Conservation (phyloP, 1,140 invertebrate genomes). For the Drosophila orosa region DNA sequence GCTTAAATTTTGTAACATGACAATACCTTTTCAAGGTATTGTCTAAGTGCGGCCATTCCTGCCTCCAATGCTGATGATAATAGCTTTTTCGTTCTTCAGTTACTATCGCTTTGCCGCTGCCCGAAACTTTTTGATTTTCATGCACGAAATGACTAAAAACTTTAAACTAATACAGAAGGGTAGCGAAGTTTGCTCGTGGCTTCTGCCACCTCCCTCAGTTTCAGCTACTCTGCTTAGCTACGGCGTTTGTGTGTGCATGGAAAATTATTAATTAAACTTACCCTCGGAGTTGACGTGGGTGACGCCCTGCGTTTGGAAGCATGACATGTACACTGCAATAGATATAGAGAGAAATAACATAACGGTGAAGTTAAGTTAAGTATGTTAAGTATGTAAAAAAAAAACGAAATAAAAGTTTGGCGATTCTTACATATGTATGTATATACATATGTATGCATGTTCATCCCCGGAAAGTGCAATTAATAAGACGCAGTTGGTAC, state of each 20-base stretch:
- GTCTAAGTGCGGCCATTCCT: conserved; percentile 22
- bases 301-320: conserved; percentile 61
- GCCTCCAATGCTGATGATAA: conserved; percentile 38
- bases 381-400: conserved; percentile 5
- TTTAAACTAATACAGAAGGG: conserved; percentile 74
- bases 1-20: too few relatives aligned
- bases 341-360: conserved; percentile 31
- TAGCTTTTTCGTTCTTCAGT: conserved; percentile 58
- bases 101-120: conserved; percentile 46
- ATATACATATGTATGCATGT: neutral
- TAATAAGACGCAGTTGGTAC: neutral
- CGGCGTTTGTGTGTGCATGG: conserved; percentile 37
- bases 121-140: conserved; percentile 72
- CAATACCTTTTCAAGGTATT: conserved; percentile 47
- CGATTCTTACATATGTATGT: neutral
- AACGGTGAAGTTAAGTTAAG: neutral
- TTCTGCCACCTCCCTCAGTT: neutral
- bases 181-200: conserved; percentile 56
- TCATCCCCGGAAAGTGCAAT: conserved; percentile 26
- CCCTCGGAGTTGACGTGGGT: conserved; percentile 78
- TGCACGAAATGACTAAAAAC: conserved; percentile 75
- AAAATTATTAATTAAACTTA: conserved; percentile 84
- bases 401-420: conserved; percentile 24
- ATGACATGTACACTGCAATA: conserved; percentile 70
- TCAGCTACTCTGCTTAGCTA: neutral